A percentile compares a stretch with the other conserved stretches of the same genome.
Conservation (phyloP, 2,113 vertebrate genomes). For the Hirundichthys speculiger region DNA sequence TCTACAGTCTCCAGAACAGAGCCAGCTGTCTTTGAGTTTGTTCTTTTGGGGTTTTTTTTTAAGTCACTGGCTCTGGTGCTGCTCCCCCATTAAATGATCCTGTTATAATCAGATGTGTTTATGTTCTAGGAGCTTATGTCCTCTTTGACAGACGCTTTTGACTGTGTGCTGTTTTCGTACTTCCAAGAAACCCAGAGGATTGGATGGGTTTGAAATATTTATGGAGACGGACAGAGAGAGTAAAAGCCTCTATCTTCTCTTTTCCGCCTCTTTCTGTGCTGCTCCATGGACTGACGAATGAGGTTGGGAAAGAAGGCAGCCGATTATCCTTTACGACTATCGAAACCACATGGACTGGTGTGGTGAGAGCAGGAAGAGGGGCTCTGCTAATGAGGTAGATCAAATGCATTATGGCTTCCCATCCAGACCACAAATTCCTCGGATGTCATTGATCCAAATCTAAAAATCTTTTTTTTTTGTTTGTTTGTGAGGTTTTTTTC, state of each 20-base stretch:
- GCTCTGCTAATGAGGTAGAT: background rate
- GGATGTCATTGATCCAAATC: too few species aligned
- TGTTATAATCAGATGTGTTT: constrained; percentile 55
- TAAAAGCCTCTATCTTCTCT: constrained; percentile 60
- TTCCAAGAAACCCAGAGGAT: constrained; percentile 52
- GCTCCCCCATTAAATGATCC: too few species aligned
- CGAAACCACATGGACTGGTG: constrained; percentile 3
- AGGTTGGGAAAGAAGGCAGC: constrained; percentile 33
- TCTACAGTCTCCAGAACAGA: too few species aligned
- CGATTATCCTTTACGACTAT: constrained; percentile 22
- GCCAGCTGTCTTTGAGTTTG: too few species aligned
- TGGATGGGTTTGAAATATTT: constrained; percentile 64
- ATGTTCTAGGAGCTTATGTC: constrained; percentile 49
- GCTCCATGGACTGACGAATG: constrained; percentile 37
- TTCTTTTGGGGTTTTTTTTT: too few species aligned
- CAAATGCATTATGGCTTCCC: background rate
- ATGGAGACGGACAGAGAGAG: constrained; percentile 48
- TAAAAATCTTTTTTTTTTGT: too few species aligned
- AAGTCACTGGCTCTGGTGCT: too few species aligned
- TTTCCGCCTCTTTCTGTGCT: constrained; percentile 37
- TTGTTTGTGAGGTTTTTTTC: too few species aligned
- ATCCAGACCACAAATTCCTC: background rate
- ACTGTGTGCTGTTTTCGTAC: constrained; percentile 50
- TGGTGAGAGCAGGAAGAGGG: too few species aligned
- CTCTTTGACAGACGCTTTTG: constrained; percentile 37